Conservation (phyloP, 2,888 invertebrate genomes). For the Microdon myrmicae region DNA sequence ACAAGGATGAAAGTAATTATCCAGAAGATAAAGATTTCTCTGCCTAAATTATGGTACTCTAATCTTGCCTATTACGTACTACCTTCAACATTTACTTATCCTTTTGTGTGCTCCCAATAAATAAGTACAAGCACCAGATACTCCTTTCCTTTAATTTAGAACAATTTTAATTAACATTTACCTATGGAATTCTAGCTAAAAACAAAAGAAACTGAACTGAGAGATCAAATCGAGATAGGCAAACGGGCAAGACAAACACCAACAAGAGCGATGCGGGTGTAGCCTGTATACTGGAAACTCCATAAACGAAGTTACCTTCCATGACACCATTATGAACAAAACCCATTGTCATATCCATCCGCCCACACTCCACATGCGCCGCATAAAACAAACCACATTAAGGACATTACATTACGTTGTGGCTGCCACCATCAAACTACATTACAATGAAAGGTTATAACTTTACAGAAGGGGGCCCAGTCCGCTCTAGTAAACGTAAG, state of each 20-base stretch:
- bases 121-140: slow-evolving; percentile 6
- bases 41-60: slow-evolving; percentile 18
- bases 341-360: slow-evolving; percentile 34
- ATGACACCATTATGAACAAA: slow-evolving; percentile 30
- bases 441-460: slow-evolving; percentile 47
- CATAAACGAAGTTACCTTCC: slow-evolving; percentile 4
- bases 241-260: slow-evolving; percentile 8
- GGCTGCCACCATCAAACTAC: slow-evolving; percentile 50
- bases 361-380: slow-evolving; percentile 28
- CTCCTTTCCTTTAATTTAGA: slow-evolving; percentile 1
- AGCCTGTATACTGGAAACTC: too few relatives aligned
- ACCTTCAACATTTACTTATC: slow-evolving; percentile 21
- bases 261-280: slow-evolving; percentile 1
- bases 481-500: slow-evolving; percentile 35
- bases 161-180: slow-evolving; percentile 15
- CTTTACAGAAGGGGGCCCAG: slow-evolving; percentile 30
- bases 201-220: slow-evolving; percentile 6
- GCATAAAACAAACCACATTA: slow-evolving; percentile 47
- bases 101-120: slow-evolving; percentile 18
- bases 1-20: slow-evolving; percentile 37
- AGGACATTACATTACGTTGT: slow-evolving; percentile 47
- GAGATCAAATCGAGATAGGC: slow-evolving; percentile 5
- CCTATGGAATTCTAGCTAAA: too few relatives aligned
- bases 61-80: slow-evolving; percentile 16
- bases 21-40: slow-evolving; percentile 33